Evolutionary conservation across 2,888 invertebrate genomes (phyloP).

Genomic region (Trichogramma evanescens): DNA sequence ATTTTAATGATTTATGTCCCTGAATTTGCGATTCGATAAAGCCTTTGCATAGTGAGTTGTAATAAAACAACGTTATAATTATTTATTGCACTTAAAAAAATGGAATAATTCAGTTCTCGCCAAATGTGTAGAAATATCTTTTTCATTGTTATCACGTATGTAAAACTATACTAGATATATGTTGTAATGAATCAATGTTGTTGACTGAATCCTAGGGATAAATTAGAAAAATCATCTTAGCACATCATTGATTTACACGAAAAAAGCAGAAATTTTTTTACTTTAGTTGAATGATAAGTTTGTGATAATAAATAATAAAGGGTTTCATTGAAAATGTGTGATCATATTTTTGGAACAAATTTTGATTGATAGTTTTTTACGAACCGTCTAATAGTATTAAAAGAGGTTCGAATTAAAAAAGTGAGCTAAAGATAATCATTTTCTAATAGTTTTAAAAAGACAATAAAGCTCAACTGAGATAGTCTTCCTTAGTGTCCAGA

Average conservation of each 20-base stretch:
- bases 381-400: too few species aligned
- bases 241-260: constrained; percentile 43
- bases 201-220: constrained; percentile 47
- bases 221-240: constrained; percentile 26
- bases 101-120: not conserved
- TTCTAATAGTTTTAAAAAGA: not conserved
- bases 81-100: too few species aligned
- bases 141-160: too few species aligned
- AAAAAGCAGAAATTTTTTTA: constrained; percentile 26
- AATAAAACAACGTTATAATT: too few species aligned
- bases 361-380: too few species aligned
- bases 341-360: too few species aligned
- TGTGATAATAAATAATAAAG: too few species aligned
- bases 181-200: constrained; percentile 25
- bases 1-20: too few species aligned
- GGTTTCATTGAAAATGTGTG: too few species aligned
- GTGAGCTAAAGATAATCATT: not conserved
- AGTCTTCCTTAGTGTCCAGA: constrained; percentile 45
- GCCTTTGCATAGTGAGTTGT: too few species aligned
- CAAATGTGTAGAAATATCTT: not conserved
- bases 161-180: constrained; percentile 4
- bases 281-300: too few species aligned
- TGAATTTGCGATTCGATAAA: too few species aligned
- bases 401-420: not conserved
- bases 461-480: constrained; percentile 12